Evolutionary conservation across 2,888 invertebrate species (phyloP), one percentile per base, ranked within the genome.

Genomic region (Eupithecia exiguata): DNA sequence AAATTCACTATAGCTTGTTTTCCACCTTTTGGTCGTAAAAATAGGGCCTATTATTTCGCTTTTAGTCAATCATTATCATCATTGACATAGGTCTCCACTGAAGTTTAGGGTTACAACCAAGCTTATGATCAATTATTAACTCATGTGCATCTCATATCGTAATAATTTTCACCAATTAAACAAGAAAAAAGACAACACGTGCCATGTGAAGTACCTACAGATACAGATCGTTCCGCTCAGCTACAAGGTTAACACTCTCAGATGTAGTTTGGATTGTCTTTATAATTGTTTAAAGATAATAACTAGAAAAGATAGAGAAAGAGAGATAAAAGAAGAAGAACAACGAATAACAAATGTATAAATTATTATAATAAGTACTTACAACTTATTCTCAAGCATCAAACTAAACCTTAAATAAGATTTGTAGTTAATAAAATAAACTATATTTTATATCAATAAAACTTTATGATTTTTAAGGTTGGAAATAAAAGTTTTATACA

Each of bases 161-260:
- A 0, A 58, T 58, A 5, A 5, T 58, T 58, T 58, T 58, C 21
- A 58, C 12, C 35, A 35, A 62, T 62, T 62, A 62, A 35, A 62
- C 18, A 62, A 62, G 35, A 4, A 30, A 61, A 61, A 53, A 21
- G 53, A 25, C 58, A 40, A 58, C 40, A 58, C 66, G 53, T 66
- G 53, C 25, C 38, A 30, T 49, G 53, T 36, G 38, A 18, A 46
- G 21, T 30, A 49, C 65, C n/a, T n/a, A 63, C 16, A 53, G 25
- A 38, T 70, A 46, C 18, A 53, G 84, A 88, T 88, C 85, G 84
- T 86, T 84, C 86, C 83, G 85, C 84, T 81, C 78, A 74, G 76
- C 72, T 18, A 70, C 84, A 89, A 89, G 88, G 89, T 88, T 84
- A 81, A 72, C 84, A 82, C 81, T 83, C 84, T 78, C 82, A 84